These are phyloP conservation scores for Dascyllus trimaculatus DNA, from an alignment of 2,113 vertebrate species.

Conservation along the genomic window DNA sequence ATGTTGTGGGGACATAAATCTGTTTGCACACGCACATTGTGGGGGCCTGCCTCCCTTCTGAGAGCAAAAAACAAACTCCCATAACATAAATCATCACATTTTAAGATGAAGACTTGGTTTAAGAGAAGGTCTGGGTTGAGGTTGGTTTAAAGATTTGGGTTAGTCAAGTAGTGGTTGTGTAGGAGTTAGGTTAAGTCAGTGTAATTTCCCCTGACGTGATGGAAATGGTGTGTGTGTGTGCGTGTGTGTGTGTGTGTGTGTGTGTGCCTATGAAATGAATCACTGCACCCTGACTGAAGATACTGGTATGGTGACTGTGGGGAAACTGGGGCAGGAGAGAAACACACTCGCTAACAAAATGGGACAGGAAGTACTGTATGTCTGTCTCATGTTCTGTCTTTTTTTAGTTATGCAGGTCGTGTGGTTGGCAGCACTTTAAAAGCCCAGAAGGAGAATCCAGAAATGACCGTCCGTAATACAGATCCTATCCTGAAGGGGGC, in stretches of 20 bases:
- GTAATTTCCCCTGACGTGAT: too few species aligned
- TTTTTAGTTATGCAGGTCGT: constrained; percentile 87
- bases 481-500: constrained; percentile 86
- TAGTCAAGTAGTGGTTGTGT: background rate
- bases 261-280: constrained; percentile 20
- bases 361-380: constrained; percentile 38
- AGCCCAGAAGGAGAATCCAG: constrained; percentile 90
- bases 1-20: too few species aligned
- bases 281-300: constrained; percentile 16
- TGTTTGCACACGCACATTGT: too few species aligned
- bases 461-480: constrained; percentile 87
- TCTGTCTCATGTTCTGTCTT: constrained; percentile 51
- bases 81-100: too few species aligned
- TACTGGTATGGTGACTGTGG: constrained; percentile 22
- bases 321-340: constrained; percentile 54
- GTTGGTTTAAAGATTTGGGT: too few species aligned
- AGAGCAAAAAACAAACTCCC: too few species aligned
- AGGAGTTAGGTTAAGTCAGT: background rate
- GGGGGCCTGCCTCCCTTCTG: too few species aligned
- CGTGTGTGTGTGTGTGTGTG: too few species aligned
- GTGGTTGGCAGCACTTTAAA: constrained; percentile 88
- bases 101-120: too few species aligned
- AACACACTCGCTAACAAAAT: constrained; percentile 27
- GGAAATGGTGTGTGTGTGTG: too few species aligned
- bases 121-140: too few species aligned